These are phyloP conservation scores for Spodoptera exigua DNA, from an alignment of 2,888 invertebrate species.

Conservation along the genomic window DNA sequence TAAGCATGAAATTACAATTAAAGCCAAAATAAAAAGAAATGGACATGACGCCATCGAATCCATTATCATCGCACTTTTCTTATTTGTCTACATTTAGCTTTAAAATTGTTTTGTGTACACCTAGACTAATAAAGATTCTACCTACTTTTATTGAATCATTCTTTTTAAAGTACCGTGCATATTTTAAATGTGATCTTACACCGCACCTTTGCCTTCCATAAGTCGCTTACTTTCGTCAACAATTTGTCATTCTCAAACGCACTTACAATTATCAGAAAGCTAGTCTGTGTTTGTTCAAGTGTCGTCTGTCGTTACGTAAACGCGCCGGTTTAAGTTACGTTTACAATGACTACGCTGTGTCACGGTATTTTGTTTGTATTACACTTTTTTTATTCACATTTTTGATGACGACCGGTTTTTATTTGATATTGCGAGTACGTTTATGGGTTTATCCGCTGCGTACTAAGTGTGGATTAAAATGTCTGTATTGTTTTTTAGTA, in stretches of 20 bases:
- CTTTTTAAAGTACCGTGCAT: no score
- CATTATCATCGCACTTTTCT: no score
- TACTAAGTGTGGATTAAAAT: background rate
- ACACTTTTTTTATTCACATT: slow-evolving; percentile 21
- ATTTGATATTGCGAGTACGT: slow-evolving; percentile 19
- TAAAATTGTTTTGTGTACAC: no score
- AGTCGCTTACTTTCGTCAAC: slow-evolving; percentile 2
- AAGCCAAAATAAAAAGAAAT: no score
- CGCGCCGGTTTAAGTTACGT: slow-evolving; percentile 41
- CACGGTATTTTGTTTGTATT: slow-evolving; percentile 32
- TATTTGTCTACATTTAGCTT: no score
- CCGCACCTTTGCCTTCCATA: background rate
- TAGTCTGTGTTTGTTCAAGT: slow-evolving; percentile 55
- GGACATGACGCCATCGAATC: no score
- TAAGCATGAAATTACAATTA: no score
- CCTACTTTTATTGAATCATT: no score
- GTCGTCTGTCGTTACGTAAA: slow-evolving; percentile 51
- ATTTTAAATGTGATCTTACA: no score
- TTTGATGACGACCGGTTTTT: slow-evolving; percentile 29
- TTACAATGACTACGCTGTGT: slow-evolving; percentile 40
- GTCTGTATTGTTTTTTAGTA: no score
- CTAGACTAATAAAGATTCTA: no score
- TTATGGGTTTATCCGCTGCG: slow-evolving; percentile 8
- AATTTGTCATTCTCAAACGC: slow-evolving; percentile 23
- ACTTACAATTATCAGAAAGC: slow-evolving; percentile 47